phyloP scores from a whole-genome alignment of 2,797 vertebrate species.

The Paguma larvata region DNA sequence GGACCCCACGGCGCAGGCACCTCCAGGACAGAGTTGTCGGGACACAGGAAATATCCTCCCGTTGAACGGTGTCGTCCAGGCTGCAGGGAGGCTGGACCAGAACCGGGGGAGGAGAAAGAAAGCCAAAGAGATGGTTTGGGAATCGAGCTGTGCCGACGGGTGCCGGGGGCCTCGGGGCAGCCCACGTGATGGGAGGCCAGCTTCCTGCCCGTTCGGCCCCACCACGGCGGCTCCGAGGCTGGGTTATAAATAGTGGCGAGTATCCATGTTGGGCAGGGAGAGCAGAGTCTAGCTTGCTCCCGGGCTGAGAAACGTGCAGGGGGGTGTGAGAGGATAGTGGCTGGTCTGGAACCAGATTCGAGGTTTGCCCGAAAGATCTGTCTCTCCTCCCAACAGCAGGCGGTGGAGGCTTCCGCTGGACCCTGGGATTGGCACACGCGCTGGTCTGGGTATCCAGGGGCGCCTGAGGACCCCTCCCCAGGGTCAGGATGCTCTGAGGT shows the following conservation, averaged over 20 bases:
- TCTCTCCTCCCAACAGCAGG: background rate
- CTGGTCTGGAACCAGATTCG: background rate
- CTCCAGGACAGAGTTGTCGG: background rate
- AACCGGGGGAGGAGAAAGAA: background rate
- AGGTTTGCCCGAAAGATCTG: constrained; percentile 2
- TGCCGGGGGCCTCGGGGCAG: background rate
- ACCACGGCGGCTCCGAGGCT: background rate
- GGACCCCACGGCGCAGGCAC: background rate
- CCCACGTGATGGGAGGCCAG: background rate
- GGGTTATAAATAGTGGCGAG: constrained; percentile 70
- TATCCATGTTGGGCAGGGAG: constrained; percentile 52
- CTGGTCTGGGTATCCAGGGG: background rate
- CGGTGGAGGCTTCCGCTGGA: background rate
- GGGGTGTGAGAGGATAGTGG: background rate
- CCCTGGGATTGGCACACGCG: background rate
- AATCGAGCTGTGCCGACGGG: background rate
- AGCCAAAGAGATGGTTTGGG: background rate
- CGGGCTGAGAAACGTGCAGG: background rate
- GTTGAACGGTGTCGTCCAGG: background rate
- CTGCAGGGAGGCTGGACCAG: background rate
- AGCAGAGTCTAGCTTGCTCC: background rate
- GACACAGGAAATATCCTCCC: background rate
- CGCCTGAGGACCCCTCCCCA: background rate
- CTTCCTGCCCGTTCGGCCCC: background rate
- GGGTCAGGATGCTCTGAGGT: background rate